These are phyloP conservation scores for Laothoe populi DNA, from an alignment of 2,888 invertebrate species.

Conservation along the genomic window DNA sequence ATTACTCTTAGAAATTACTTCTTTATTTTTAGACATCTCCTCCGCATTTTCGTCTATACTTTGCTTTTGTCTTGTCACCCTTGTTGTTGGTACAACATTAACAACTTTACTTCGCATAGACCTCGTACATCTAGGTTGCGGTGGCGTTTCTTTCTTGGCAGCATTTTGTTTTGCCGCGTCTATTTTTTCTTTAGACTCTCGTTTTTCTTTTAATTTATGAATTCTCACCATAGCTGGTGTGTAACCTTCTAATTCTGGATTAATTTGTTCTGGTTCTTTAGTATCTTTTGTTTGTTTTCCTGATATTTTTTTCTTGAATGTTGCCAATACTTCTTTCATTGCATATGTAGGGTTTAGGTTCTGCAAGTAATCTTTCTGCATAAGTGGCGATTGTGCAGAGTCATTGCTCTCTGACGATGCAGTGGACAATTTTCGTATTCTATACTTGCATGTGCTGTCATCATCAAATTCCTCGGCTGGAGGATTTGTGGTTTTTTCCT, in stretches of 20 bases:
- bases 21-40: constrained; percentile 44
- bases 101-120: constrained; percentile 49
- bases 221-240: constrained; percentile 85
- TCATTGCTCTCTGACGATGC: constrained; percentile 69
- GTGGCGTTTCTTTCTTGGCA: constrained; percentile 48
- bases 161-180: constrained; percentile 55
- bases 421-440: constrained; percentile 73
- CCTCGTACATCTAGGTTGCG: constrained; percentile 55
- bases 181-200: constrained; percentile 68
- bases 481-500: constrained; percentile 62
- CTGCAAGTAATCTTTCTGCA: constrained; percentile 77
- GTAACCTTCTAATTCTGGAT: constrained; percentile 66
- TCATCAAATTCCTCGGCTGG: constrained; percentile 54
- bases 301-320: constrained; percentile 82
- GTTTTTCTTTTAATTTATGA: constrained; percentile 74
- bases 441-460: constrained; percentile 73
- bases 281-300: constrained; percentile 39
- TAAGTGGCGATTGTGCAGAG: constrained; percentile 64
- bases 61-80: constrained; percentile 49
- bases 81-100: constrained; percentile 35
- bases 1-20: constrained; percentile 44
- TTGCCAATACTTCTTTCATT: constrained; percentile 88
- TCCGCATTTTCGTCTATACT: constrained; percentile 43
- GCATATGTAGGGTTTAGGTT: constrained; percentile 88
- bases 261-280: constrained; percentile 58